Evolutionary conservation across 2,797 vertebrate species (phyloP).

Genomic region (Acanthopagrus latus): DNA sequence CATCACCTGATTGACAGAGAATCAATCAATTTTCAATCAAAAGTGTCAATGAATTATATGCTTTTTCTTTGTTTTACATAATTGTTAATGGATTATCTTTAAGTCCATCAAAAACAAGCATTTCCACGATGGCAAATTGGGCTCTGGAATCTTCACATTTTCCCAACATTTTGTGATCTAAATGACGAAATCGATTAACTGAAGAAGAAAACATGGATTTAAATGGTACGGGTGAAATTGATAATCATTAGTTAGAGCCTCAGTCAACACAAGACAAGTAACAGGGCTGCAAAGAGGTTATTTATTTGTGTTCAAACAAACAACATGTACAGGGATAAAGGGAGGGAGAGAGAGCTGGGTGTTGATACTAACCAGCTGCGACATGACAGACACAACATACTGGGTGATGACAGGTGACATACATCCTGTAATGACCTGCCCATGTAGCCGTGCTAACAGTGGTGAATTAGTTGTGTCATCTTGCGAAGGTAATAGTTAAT

Average conservation of each 20-base stretch:
- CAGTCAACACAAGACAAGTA: neutral
- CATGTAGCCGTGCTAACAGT: neutral
- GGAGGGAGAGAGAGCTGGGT: neutral
- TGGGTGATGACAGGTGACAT: conserved; percentile 14
- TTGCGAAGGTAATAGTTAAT: neutral
- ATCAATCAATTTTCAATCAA: conserved; percentile 17
- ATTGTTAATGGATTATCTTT: neutral
- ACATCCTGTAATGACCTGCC: conserved; percentile 31
- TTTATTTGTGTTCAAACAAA: neutral
- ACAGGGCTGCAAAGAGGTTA: neutral
- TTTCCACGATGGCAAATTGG: neutral
- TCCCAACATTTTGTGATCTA: neutral
- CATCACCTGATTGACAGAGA: neutral
- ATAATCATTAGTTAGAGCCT: neutral
- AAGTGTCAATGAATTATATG: neutral
- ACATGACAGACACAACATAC: conserved; percentile 22
- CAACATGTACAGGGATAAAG: neutral
- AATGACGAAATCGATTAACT: neutral
- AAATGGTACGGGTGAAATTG: neutral
- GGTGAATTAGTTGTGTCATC: neutral
- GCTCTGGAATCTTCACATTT: no score
- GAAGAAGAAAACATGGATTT: neutral
- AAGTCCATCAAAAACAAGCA: neutral
- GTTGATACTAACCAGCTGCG: conserved; percentile 18
- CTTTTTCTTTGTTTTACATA: neutral